Evolutionary conservation across 2,113 vertebrate genomes (phyloP), one percentile per base, ranked within the genome.

Genomic region (Gnathonemus echidnorhynchus): DNA sequence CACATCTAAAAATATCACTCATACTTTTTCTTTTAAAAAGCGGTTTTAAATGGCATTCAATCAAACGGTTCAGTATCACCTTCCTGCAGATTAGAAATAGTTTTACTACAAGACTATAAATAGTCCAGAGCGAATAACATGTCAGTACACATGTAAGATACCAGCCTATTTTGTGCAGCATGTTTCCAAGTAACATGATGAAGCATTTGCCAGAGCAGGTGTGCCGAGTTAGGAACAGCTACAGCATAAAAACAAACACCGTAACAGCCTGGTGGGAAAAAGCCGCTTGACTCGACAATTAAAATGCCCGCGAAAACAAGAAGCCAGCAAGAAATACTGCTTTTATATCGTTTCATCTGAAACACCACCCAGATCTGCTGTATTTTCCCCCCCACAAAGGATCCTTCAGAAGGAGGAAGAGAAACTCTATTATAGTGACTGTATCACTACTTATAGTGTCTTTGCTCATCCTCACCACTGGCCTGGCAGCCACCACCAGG

Each of bases 391-490:
- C 89, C 88, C 89, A 70, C 77, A 6, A 86, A 99, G 98, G 98
- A 89, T 97, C 97, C 90, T 99, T 98, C 94, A 98, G 98, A 94
- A 96, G 96, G 95, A 98, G 97, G 95, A 99, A 99, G 95, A 96
- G 97, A 95, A 98, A 98, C 96, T 99, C 98, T 90, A 97, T 99
- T 91, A 97, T 98, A 42, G 97, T 99, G 92, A 99, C 98, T 0
- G 98, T 95, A 93, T 96, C 98, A 94, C 96, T 99, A 88, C 96
- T 99, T 90, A 96, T 99, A 56, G 98, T 99, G 17, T 99, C 98
- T 0, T 93, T 98, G 91, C 96, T 99, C 92, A 99, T 99, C 94
- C 97, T 99, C 91, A 95, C 98, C 77, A 97, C 99, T 89, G 98
- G 98, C 92, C 96, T 99, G 93, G 98, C 98, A 17, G 98, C 98